Percentiles rank a stretch among this genome's conserved stretches.
These are phyloP conservation scores for Crematogaster levior DNA, from an alignment of 2,888 invertebrate species.

Conservation along the genomic window DNA sequence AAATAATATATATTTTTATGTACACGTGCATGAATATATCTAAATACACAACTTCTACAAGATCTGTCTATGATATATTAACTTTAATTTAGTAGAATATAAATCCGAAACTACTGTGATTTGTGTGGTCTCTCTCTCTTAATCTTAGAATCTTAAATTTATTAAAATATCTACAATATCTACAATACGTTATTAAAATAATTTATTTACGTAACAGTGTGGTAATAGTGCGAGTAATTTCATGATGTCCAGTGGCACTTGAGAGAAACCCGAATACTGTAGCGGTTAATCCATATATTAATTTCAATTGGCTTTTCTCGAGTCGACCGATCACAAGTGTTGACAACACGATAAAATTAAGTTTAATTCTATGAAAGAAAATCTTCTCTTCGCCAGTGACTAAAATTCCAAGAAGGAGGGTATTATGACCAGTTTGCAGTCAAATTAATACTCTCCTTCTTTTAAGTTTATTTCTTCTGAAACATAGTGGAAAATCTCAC, in stretches of 20 bases:
- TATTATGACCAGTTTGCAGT: too few relatives aligned
- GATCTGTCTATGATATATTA: neutral
- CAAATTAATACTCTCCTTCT: too few relatives aligned
- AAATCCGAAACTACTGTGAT: neutral
- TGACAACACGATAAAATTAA: neutral
- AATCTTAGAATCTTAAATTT: neutral
- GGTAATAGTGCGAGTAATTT: neutral
- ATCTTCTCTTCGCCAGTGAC: too few relatives aligned
- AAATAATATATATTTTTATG: neutral
- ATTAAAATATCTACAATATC: too few relatives aligned
- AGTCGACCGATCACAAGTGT: too few relatives aligned
- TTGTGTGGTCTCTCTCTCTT: too few relatives aligned
- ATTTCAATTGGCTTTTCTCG: neutral
- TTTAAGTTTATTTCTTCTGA: too few relatives aligned
- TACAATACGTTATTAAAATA: neutral
- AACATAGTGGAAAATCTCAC: slow-evolving; percentile 16
- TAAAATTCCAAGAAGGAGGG: too few relatives aligned
- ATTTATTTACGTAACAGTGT: neutral
- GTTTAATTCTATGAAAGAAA: neutral
- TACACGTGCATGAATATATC: too few relatives aligned
- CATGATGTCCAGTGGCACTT: too few relatives aligned
- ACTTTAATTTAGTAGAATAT: neutral
- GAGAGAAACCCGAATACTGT: neutral
- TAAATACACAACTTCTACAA: too few relatives aligned
- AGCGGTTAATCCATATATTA: neutral